Conservation (phyloP, 92 coral and sea anemone genomes). For the Paragorgia papillata region DNA sequence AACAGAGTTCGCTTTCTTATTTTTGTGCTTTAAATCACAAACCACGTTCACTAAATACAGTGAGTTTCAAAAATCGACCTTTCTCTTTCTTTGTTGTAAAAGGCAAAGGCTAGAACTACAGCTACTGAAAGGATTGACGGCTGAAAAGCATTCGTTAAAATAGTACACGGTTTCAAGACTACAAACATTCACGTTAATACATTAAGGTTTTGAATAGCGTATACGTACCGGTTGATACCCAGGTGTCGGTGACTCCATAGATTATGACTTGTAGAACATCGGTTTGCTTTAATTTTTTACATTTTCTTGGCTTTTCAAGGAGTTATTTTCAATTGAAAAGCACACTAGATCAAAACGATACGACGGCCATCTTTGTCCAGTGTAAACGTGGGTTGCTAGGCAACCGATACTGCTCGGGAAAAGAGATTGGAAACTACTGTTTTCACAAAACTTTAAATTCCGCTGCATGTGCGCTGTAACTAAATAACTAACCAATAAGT, state of each 20-base stretch:
- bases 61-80: background rate
- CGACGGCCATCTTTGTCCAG: slow-evolving; percentile 37
- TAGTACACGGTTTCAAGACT: too few relatives aligned
- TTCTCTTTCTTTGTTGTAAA: background rate
- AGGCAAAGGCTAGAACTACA: background rate
- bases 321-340: background rate
- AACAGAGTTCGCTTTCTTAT: too few relatives aligned
- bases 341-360: background rate
- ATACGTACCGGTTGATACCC: slow-evolving; percentile 25
- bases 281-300: background rate
- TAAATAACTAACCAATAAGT: too few relatives aligned
- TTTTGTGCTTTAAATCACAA: too few relatives aligned
- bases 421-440: background rate
- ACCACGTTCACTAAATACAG: too few relatives aligned
- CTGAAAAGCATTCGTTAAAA: background rate
- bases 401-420: background rate
- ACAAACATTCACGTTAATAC: background rate
- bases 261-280: background rate
- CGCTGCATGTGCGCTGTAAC: too few relatives aligned
- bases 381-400: slow-evolving; percentile 18
- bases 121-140: background rate
- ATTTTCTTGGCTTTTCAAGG: slow-evolving; percentile 7
- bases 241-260: slow-evolving; percentile 32
- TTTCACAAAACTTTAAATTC: too few relatives aligned
- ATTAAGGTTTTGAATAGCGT: background rate